A percentile compares a stretch with the other conserved stretches of the same genome.
These are phyloP conservation scores for Nasua narica DNA, from an alignment of 2,797 vertebrate genomes.

Conservation along the genomic window DNA sequence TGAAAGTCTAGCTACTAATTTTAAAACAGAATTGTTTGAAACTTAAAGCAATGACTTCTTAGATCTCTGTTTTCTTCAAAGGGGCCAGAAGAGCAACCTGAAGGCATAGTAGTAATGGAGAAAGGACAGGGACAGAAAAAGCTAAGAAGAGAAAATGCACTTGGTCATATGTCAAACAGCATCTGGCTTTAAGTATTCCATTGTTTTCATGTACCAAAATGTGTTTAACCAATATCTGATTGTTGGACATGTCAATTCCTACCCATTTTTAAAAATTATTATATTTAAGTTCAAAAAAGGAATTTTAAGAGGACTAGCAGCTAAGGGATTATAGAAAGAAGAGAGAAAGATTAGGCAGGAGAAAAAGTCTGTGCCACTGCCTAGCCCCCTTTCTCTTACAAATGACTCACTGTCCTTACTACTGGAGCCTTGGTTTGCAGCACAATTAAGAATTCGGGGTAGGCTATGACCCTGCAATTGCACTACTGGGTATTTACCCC, in stretches of 20 bases:
- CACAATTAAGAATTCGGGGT: neutral
- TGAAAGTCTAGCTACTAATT: neutral
- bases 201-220: neutral
- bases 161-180: neutral
- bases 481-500: too few species aligned
- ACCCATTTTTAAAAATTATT: neutral
- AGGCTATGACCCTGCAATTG: neutral
- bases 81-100: neutral
- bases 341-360: neutral
- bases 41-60: neutral
- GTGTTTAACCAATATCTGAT: neutral
- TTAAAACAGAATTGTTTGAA: slow-evolving; percentile 23
- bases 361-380: neutral
- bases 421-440: neutral
- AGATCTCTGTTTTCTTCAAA: neutral
- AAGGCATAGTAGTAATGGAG: neutral
- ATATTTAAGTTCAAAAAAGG: neutral
- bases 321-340: neutral
- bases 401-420: neutral
- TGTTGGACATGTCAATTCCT: neutral
- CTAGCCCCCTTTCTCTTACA: neutral
- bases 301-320: neutral
- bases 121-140: neutral
- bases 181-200: neutral
- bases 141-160: neutral